phyloP scores from a whole-genome alignment of 2,888 invertebrate species.

The Fragum fragum region DNA sequence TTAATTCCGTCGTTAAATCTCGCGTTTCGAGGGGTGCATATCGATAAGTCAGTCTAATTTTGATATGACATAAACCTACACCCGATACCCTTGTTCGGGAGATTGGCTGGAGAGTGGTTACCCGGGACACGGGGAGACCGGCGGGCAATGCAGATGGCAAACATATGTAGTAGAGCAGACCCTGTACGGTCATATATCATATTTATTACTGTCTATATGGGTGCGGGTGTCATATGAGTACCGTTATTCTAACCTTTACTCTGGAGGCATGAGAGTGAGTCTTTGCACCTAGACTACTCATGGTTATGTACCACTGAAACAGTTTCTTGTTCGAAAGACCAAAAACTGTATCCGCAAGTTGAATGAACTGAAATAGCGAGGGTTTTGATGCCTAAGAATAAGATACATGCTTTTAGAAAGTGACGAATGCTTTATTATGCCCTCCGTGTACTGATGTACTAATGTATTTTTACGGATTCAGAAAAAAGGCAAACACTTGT shows the following conservation, averaged over 20 bases:
- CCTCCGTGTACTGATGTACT: too few relatives aligned
- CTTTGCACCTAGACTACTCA: too few relatives aligned
- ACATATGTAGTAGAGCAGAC: conserved; percentile 8
- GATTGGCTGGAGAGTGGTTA: conserved; percentile 14
- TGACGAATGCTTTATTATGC: too few relatives aligned
- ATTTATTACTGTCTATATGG: background rate
- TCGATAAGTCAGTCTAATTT: conserved; percentile 20
- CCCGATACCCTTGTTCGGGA: conserved; percentile 15
- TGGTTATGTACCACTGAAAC: too few relatives aligned
- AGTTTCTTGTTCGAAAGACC: too few relatives aligned
- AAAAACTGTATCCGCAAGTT: too few relatives aligned
- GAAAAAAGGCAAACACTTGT: too few relatives aligned
- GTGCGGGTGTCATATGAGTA: background rate
- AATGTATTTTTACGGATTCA: too few relatives aligned
- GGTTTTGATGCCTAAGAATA: too few relatives aligned
- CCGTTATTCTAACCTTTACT: background rate
- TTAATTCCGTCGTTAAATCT: conserved; percentile 25
- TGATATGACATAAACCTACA: conserved; percentile 31
- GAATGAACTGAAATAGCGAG: too few relatives aligned
- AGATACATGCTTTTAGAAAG: too few relatives aligned
- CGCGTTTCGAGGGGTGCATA: conserved; percentile 9
- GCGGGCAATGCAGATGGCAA: conserved; percentile 25
- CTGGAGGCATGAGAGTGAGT: too few relatives aligned
- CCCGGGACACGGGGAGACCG: conserved; percentile 10
- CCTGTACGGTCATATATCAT: background rate